phyloP scores from a whole-genome alignment of 2,888 invertebrate genomes.

The Gibbula magus region DNA sequence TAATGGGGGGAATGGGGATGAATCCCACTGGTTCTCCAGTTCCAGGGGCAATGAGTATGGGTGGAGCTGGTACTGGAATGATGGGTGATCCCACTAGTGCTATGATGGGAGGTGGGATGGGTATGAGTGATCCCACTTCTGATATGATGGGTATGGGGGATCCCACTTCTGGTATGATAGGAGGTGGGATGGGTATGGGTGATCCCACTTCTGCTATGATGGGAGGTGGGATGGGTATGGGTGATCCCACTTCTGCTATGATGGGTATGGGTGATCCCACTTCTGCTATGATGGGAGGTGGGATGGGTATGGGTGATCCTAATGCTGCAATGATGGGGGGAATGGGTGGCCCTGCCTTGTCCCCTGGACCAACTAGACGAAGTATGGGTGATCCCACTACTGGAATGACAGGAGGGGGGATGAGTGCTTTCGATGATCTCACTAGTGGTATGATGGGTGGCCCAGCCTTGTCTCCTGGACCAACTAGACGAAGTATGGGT shows the following conservation, averaged over 20 bases:
- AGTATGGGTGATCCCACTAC: constrained; percentile 3
- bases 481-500: not conserved
- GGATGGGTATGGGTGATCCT: constrained; percentile 8
- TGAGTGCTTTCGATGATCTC: not conserved
- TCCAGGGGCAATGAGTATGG: not conserved
- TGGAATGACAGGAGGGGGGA: not conserved
- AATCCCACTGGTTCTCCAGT: not conserved
- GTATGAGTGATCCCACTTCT: not conserved
- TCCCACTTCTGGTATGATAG: not conserved
- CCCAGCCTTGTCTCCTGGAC: not conserved
- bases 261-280: not conserved
- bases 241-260: not conserved
- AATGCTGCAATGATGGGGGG: not conserved
- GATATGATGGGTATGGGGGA: not conserved
- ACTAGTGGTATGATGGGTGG: not conserved
- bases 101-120: not conserved
- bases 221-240: not conserved
- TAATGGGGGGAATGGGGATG: constrained; percentile 5
- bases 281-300: not conserved
- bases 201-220: not conserved
- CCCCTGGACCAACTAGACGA: constrained; percentile 22
- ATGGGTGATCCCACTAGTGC: not conserved
- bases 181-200: not conserved
- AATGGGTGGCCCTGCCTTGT: constrained; percentile 9
- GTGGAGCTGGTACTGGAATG: not conserved